Percentiles rank a stretch among this genome's conserved stretches.
Evolutionary conservation across 2,888 invertebrate genomes (phyloP).

Genomic region (Nemotelus pantherinus): DNA sequence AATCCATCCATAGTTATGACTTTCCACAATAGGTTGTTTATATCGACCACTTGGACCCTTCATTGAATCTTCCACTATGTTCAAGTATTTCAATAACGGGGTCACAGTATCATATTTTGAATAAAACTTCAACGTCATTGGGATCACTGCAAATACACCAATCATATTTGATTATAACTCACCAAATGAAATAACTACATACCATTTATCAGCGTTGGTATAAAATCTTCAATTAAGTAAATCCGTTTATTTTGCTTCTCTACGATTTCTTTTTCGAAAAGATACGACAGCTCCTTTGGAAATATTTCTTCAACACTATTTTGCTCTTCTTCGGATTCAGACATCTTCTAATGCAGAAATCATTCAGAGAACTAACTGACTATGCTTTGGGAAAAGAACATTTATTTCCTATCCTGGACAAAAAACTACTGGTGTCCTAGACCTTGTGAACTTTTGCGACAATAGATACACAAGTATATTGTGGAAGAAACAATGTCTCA

Average conservation of each 20-base stretch:
- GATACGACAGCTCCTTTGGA: slow-evolving; percentile 55
- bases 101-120: slow-evolving; percentile 53
- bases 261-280: slow-evolving; percentile 61
- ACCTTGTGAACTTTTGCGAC: too few species aligned
- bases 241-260: slow-evolving; percentile 58
- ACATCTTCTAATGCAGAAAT: too few species aligned
- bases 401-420: too few species aligned
- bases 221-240: slow-evolving; percentile 57
- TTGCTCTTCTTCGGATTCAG: background rate
- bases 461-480: too few species aligned
- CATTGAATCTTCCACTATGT: slow-evolving; percentile 44
- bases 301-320: background rate
- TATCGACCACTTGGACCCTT: slow-evolving; percentile 51
- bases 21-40: slow-evolving; percentile 57
- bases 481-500: too few species aligned
- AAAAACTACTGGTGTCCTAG: too few species aligned
- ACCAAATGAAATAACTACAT: background rate
- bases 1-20: slow-evolving; percentile 61
- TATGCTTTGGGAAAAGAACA: too few species aligned
- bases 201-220: slow-evolving; percentile 57
- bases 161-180: background rate
- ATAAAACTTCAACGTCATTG: slow-evolving; percentile 59
- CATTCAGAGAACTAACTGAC: too few species aligned
- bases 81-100: slow-evolving; percentile 45
- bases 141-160: slow-evolving; percentile 53